Evolutionary conservation across 2,113 vertebrate genomes (phyloP).

Genomic region (Prietella phreatophila): DNA sequence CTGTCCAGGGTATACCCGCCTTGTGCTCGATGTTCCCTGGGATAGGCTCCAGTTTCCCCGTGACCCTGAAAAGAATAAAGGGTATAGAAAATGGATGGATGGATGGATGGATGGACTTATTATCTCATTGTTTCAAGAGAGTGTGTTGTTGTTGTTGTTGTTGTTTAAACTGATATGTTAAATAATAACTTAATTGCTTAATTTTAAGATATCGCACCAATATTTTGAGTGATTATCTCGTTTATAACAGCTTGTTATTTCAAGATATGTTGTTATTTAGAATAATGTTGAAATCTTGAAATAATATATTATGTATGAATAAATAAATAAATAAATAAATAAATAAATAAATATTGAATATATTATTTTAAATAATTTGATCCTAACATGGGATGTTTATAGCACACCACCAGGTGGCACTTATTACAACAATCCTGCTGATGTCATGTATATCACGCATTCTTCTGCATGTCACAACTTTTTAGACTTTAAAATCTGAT

Average conservation of each 20-base stretch:
- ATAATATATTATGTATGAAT: background rate
- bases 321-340: background rate
- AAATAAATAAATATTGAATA: background rate
- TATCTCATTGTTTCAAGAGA: background rate
- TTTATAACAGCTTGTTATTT: background rate
- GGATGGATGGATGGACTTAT: too few species aligned
- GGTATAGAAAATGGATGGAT: too few species aligned
- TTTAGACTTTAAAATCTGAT: background rate
- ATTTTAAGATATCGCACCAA: background rate
- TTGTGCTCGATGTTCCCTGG: too few species aligned
- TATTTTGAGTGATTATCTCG: background rate
- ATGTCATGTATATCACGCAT: background rate
- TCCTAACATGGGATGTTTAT: background rate
- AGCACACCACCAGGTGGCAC: constrained; percentile 5
- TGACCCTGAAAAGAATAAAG: too few species aligned
- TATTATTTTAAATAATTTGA: too few species aligned
- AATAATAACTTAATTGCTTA: background rate
- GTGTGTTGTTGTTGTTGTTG: background rate
- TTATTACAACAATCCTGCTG: too few species aligned
- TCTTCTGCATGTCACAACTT: background rate
- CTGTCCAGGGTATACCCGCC: too few species aligned
- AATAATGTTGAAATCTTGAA: background rate
- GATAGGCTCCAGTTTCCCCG: too few species aligned
- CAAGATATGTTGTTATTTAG: background rate
- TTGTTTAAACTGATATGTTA: background rate